Base-by-base conservation (phyloP, 2,888 invertebrate genomes). In the Abscondita cerata region DNA sequence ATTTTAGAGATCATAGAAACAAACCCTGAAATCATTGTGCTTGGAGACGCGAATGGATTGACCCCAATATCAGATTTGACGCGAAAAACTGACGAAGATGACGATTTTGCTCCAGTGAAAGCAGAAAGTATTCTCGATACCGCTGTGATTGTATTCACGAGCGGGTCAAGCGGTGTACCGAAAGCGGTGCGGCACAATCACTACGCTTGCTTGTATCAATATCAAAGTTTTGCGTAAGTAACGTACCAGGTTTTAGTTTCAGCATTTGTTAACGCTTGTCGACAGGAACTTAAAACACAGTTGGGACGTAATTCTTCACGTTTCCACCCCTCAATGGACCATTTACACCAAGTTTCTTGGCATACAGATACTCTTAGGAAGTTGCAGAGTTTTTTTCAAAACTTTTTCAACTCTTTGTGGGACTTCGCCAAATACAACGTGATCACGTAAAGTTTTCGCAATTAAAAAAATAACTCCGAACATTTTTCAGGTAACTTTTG, bases 1-100 rank as follows among this genome's bases (percentile, higher is more conserved):
- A 51, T 58, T 25, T 33, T 70, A 1, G 59, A 72, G 61, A 66
- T 64, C 34, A 66, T 70, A 9, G 67, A 68, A 25, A n/a, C 64
- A 8, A 44, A 72, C 1, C 44, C 69, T 19, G 72, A 72, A 66
- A 63, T 78, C 16, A 73, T 78, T 2, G 66, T 76, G 33, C 75
- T 73, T 64, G 76, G 73, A 1, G 55, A 70, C 48, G 63, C 72
- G 1, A 38, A 57, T 8, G 58, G 68, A 38, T 64, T 69, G n/a
- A 59, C 64, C 2, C 12, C 47, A 6, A 58, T 67, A 34, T 68
- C 68, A 40, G 62, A 68, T 1, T 71, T 71, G 16, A 73, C 74
- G 50, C 51, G 74, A 34, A 56, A 67, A 48, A 65, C 67, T 9
- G 40, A 36, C 0, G 61, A 61, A 1, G 69, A 70, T 41, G 36